Base-by-base conservation (phyloP, 2,113 vertebrate species). In the Reinhardtius hippoglossoides region DNA sequence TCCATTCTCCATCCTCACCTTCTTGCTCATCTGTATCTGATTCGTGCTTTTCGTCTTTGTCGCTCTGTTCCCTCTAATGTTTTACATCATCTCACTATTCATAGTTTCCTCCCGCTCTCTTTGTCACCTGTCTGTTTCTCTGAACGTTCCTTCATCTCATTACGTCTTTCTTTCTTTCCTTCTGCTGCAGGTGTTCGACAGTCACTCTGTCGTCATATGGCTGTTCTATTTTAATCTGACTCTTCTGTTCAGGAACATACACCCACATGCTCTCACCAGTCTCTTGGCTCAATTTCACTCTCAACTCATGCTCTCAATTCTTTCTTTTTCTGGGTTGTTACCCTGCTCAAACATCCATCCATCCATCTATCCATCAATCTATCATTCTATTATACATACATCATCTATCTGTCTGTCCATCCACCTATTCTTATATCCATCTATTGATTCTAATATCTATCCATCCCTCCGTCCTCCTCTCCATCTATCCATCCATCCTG, bases 191-290 rank as follows among this genome's bases (percentile, higher is more conserved):
- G 81, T 91, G 81, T 91, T 75, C 87, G 84, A 88, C 85, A 87
- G 76, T 83, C 78, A 64, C 65, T 65, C 82, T 89, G 80, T 74
- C 76, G 81, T 91, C 91, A 90, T 76, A 76, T 56, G 84, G 72
- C 84, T 79, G 81, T 90, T 90, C 86, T 92, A 90, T 91, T 92
- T 91, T 90, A 90, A 90, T 88, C 87, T 76, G 73, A 81, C 80
- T 89, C 80, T 78, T 83, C 80, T 84, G 83, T 82, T 89, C 83
- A 82, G 79, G 77, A 89, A 80, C 84, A 84, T 73, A 88, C 88
- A 71, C 91, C 87, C 87, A 93, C 89, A 78, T 78, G 66, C 84
- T 86, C 76, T 77, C 56, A 18, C 83, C 87, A 60, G 74, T 81
- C 76, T 86, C 76, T 27, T 75, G 63, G 66, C 76, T 87, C 67